phyloP scores from a whole-genome alignment of 2,797 vertebrate species.

The Hippopotamyrus pictus region DNA sequence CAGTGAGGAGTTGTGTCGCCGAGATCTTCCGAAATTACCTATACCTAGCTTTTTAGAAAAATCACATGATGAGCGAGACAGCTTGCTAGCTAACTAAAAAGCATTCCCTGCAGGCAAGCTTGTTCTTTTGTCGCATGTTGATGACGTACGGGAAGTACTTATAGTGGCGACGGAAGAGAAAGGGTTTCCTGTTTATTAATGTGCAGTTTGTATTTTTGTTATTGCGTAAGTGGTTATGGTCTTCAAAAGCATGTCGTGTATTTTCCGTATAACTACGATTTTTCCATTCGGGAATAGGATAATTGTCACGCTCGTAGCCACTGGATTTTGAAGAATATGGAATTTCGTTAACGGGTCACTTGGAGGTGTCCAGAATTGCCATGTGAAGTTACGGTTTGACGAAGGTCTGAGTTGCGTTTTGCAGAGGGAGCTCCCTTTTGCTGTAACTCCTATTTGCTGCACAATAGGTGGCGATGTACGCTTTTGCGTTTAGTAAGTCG shows the following conservation, averaged over 20 bases:
- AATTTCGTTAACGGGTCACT: neutral
- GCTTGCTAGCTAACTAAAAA: constrained; percentile 20
- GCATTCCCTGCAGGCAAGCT: constrained; percentile 14
- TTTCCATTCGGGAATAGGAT: neutral
- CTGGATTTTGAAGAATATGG: neutral
- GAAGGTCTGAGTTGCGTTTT: neutral
- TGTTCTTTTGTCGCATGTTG: constrained; percentile 16
- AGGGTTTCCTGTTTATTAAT: neutral
- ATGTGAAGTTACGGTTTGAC: neutral
- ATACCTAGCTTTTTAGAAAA: constrained; percentile 13
- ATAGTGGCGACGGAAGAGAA: neutral
- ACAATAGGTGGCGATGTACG: neutral
- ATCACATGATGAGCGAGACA: constrained; percentile 25
- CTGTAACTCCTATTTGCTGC: neutral
- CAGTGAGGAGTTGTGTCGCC: constrained; percentile 20
- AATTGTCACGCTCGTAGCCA: neutral
- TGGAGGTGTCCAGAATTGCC: neutral
- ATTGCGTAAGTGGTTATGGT: neutral
- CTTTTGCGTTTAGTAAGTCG: neutral
- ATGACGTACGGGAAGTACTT: constrained; percentile 17
- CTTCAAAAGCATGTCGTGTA: neutral
- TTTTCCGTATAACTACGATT: neutral
- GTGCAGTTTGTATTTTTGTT: neutral
- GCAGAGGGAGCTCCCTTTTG: neutral
- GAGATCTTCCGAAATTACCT: constrained; percentile 22